Evolutionary conservation across 1,140 invertebrate species (phyloP).

Genomic region (Procambarus clarkii): DNA sequence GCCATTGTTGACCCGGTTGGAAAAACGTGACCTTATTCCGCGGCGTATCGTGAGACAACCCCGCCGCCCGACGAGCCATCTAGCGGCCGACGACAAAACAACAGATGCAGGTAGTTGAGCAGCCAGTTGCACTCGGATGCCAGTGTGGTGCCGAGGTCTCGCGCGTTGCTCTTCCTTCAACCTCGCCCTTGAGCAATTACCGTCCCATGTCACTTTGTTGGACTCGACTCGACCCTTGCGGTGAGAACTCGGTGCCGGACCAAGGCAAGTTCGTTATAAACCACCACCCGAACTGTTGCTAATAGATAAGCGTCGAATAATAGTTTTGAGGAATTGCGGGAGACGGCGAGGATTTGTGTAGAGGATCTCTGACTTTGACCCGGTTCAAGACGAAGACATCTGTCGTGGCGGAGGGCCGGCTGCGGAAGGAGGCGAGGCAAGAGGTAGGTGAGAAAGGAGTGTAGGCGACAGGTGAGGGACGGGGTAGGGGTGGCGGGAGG

Average conservation of each 20-base stretch:
- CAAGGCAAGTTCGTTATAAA: neutral
- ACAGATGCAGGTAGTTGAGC: constrained; percentile 63
- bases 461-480: neutral
- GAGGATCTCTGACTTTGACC: neutral
- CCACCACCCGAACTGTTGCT: neutral
- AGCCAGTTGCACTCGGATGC: constrained; percentile 63
- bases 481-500: constrained; percentile 12
- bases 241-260: neutral
- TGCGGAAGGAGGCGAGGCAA: neutral
- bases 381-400: neutral
- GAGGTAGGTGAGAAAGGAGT: neutral
- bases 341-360: neutral
- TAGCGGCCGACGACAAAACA: constrained; percentile 47
- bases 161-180: constrained; percentile 40
- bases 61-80: constrained; percentile 45
- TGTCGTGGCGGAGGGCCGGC: neutral
- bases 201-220: constrained; percentile 14
- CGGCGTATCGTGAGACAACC: constrained; percentile 56
- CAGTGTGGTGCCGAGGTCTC: constrained; percentile 57
- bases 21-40: constrained; percentile 58
- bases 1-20: constrained; percentile 5
- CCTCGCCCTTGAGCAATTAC: constrained; percentile 46
- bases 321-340: neutral
- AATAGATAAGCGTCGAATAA: neutral
- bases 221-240: neutral